These are phyloP conservation scores for Chironomus riparius DNA, from an alignment of 2,888 invertebrate species.

Conservation along the genomic window DNA sequence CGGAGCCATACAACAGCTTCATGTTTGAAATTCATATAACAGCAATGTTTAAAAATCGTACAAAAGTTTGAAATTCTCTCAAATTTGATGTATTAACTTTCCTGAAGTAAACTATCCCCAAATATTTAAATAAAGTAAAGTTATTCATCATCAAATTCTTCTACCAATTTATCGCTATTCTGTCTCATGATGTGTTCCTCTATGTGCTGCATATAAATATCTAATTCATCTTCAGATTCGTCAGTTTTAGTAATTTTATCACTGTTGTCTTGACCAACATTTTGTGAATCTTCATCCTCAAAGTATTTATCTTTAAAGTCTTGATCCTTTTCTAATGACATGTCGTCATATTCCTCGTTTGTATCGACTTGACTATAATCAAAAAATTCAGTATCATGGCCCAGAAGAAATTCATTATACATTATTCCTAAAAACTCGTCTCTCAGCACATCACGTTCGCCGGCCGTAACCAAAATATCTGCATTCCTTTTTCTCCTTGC, in stretches of 20 bases:
- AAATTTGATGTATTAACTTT: too few relatives aligned
- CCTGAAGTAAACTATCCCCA: too few relatives aligned
- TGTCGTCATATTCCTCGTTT: conserved; percentile 68
- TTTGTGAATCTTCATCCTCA: conserved; percentile 53
- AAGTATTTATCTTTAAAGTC: conserved; percentile 89
- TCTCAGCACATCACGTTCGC: conserved; percentile 56
- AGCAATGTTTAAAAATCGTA: too few relatives aligned
- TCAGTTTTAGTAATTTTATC: not conserved
- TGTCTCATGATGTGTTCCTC: conserved; percentile 1
- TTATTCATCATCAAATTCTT: conserved; percentile 21
- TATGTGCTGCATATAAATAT: conserved; percentile 58
- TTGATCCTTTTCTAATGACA: conserved; percentile 61
- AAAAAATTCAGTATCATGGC: conserved; percentile 64
- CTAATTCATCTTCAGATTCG: conserved; percentile 55
- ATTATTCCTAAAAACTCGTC: conserved; percentile 78
- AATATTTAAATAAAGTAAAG: not conserved
- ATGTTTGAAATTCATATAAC: too few relatives aligned
- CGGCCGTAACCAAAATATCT: conserved; percentile 43
- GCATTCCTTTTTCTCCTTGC: conserved; percentile 37
- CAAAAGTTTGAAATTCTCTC: too few relatives aligned
- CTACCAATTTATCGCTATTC: not conserved
- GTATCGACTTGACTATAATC: conserved; percentile 76
- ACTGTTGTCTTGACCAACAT: not conserved
- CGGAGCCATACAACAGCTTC: too few relatives aligned
- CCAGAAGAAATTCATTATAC: conserved; percentile 75